Conservation (phyloP, 2,797 vertebrate genomes). For the Galagoides demidoff region DNA sequence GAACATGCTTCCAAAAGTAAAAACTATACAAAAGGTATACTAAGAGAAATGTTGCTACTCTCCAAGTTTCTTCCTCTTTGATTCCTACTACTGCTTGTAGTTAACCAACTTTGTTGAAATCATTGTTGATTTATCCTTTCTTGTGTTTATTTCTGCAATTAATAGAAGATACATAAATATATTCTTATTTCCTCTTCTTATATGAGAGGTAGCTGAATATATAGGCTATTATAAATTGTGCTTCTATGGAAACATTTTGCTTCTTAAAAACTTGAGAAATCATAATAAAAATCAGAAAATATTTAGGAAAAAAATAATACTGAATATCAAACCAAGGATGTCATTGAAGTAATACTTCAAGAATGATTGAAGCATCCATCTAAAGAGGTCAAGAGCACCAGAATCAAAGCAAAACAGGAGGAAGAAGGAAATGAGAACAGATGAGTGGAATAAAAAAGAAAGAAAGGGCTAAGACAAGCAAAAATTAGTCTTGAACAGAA, state of each 20-base stretch:
- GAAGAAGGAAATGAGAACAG: conserved; percentile 34
- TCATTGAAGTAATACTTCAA: not conserved
- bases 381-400: not conserved
- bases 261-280: not conserved
- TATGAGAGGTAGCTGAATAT: not conserved
- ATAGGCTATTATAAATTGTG: not conserved
- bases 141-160: not conserved
- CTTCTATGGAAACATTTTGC: not conserved
- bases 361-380: not conserved
- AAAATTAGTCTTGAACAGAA: conserved; percentile 27
- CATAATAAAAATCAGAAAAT: not conserved
- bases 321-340: not conserved
- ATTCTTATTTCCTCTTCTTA: conserved; percentile 17
- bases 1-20: conserved; percentile 7
- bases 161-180: not conserved
- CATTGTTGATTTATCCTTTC: not conserved
- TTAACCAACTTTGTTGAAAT: not conserved
- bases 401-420: conserved; percentile 49
- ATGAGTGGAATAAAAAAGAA: not conserved
- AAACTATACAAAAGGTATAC: not conserved
- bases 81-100: not conserved
- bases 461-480: not conserved
- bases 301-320: not conserved
- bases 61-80: not conserved
- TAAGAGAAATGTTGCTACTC: not conserved